These are phyloP conservation scores for Bovichtus diacanthus DNA, from an alignment of 2,797 vertebrate species.

Conservation along the genomic window DNA sequence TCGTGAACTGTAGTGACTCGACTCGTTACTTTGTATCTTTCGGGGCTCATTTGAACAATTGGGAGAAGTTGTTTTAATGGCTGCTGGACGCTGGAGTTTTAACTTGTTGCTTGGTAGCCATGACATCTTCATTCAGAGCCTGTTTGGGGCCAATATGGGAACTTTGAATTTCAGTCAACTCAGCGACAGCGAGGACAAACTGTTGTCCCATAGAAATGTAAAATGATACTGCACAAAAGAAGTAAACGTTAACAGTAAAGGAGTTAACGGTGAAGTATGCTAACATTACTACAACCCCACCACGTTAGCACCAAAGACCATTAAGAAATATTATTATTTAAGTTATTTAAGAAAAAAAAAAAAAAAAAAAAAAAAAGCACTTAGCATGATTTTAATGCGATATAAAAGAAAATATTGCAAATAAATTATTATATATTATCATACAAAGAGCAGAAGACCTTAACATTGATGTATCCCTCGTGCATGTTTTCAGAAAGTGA, in stretches of 20 bases:
- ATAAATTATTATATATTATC: neutral
- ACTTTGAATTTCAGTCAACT: slow-evolving; percentile 65
- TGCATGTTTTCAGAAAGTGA: neutral
- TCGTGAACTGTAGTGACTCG: neutral
- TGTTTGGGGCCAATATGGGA: slow-evolving; percentile 28
- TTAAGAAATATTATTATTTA: neutral
- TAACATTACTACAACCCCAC: neutral
- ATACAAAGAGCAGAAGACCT: neutral
- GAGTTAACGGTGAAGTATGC: neutral
- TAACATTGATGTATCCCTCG: neutral
- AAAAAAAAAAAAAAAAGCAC: neutral
- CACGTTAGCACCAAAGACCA: neutral
- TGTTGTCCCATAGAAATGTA: slow-evolving; percentile 11
- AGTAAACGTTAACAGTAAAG: neutral
- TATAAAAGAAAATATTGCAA: neutral
- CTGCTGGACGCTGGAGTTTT: slow-evolving; percentile 32
- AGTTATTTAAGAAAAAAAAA: neutral
- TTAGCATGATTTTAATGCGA: neutral
- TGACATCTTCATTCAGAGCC: slow-evolving; percentile 57
- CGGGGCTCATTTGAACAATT: neutral
- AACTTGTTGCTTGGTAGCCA: slow-evolving; percentile 73
- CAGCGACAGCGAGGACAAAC: slow-evolving; percentile 19
- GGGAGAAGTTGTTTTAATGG: slow-evolving; percentile 30
- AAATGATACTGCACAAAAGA: slow-evolving; percentile 15
- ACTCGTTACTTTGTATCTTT: neutral